Evolutionary conservation across 2,888 invertebrate species (phyloP).

Genomic region (Ormyrus nitidulus): DNA sequence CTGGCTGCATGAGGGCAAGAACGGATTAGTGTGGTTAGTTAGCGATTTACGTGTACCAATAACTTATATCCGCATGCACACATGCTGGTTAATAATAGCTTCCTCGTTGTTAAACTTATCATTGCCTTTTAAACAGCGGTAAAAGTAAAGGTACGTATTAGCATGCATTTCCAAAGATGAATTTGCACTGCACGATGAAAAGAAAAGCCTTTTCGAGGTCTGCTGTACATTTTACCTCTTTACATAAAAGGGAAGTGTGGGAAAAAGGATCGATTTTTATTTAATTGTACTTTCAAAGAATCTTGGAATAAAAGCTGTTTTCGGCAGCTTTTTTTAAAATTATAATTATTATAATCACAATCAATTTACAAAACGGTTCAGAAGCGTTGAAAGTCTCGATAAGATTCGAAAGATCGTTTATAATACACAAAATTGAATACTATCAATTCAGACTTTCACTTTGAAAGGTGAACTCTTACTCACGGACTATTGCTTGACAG

Average conservation of each 20-base stretch:
- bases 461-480: background rate
- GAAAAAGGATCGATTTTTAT: background rate
- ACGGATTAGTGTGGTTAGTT: conserved; percentile 5
- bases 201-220: too few relatives aligned
- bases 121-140: background rate
- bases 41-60: conserved; percentile 10
- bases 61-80: too few relatives aligned
- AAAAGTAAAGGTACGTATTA: too few relatives aligned
- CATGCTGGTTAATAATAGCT: background rate
- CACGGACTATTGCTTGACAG: too few relatives aligned
- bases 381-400: background rate
- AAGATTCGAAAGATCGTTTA: background rate
- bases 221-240: too few relatives aligned
- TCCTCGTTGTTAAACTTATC: background rate
- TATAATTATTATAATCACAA: background rate
- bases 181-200: too few relatives aligned
- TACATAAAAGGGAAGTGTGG: too few relatives aligned
- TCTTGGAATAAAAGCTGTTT: background rate
- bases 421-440: background rate
- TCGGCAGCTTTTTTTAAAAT: background rate
- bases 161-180: too few relatives aligned
- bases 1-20: too few relatives aligned
- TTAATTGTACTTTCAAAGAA: background rate
- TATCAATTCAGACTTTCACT: conserved; percentile 4
- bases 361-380: too few relatives aligned